Conservation (phyloP, 1,140 invertebrate genomes). For the Eueides isabella region DNA sequence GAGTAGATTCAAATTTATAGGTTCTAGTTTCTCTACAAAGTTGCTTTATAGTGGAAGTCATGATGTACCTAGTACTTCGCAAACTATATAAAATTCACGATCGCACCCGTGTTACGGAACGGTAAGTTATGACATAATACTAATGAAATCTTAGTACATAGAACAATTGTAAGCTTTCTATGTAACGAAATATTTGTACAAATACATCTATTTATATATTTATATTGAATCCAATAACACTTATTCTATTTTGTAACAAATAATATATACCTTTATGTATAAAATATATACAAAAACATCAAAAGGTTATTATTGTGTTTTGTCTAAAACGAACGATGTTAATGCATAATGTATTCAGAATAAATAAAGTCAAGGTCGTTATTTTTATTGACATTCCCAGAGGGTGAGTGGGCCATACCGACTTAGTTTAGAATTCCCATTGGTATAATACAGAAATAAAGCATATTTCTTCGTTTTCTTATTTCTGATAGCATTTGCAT, state of each 20-base stretch:
- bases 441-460: conserved; percentile 40
- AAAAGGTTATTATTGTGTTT: background rate
- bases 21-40: background rate
- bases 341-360: background rate
- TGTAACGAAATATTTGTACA: background rate
- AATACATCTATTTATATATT: no score
- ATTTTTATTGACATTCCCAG: conserved; percentile 5
- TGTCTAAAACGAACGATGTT: background rate
- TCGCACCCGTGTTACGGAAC: background rate
- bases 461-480: conserved; percentile 44
- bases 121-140: background rate
- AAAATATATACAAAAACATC: no score
- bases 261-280: no score
- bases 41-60: conserved; percentile 4
- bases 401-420: conserved; percentile 7
- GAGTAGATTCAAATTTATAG: conserved; percentile 1
- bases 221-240: no score
- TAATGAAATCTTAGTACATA: background rate
- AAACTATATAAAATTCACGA: conserved; percentile 2
- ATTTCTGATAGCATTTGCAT: conserved; percentile 52
- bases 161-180: background rate
- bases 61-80: background rate
- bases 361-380: background rate
- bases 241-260: no score
- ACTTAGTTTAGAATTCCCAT: conserved; percentile 38